These are phyloP conservation scores for Glyptemys insculpta DNA, from an alignment of 2,797 vertebrate genomes.

Conservation along the genomic window DNA sequence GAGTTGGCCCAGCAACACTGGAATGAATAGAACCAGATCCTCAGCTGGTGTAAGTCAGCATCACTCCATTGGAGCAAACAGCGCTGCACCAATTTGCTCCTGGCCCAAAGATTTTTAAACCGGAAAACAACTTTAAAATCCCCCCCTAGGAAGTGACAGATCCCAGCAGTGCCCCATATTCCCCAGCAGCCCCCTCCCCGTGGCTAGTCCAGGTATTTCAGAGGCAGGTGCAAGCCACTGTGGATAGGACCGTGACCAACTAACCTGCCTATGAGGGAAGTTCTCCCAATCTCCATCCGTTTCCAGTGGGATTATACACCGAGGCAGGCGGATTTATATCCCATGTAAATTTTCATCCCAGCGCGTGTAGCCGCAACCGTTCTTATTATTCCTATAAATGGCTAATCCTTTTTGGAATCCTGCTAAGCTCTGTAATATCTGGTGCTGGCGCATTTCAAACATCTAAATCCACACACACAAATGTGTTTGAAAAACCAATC, in stretches of 20 bases:
- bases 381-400: neutral
- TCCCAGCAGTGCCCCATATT: neutral
- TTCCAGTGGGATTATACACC: neutral
- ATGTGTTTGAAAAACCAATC: neutral
- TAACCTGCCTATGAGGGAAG: neutral
- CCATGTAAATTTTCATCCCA: neutral
- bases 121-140: neutral
- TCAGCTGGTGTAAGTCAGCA: neutral
- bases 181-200: neutral
- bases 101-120: neutral
- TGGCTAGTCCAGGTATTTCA: neutral
- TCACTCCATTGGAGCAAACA: neutral
- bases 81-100: neutral
- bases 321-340: neutral
- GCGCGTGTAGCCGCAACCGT: neutral
- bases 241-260: neutral
- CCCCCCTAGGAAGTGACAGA: neutral
- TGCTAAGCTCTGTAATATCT: neutral
- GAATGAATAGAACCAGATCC: neutral
- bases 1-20: too few relatives aligned
- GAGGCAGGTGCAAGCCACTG: neutral
- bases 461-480: neutral
- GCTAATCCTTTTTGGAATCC: conserved; percentile 8
- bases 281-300: neutral
- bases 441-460: neutral